Evolutionary conservation across 2,888 invertebrate genomes (phyloP), one percentile per base, ranked within the genome.

Genomic region (Halocaridina rubra): DNA sequence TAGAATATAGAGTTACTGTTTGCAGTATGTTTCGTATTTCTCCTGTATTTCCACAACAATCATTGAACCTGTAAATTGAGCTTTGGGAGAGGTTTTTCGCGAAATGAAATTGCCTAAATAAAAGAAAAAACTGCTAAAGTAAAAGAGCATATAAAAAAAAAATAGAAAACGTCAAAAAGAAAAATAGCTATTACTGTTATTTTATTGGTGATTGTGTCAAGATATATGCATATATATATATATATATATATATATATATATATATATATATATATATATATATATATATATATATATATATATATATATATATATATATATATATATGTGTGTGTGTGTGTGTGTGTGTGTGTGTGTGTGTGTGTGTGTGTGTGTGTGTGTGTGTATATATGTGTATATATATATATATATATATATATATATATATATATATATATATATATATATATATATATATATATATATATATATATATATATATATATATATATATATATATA

Each of bases 291-390:
- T 72, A 53, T 72, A 53, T 80, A 57, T 71, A 80, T 80, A 72
- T 71, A 80, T 57, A 80, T 79, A 79, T 79, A 79, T 79, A 69
- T 79, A 79, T 79, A 69, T 79, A 79, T 79, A 69, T 79, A 69
- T 79, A 79, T 79, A 69, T 79, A 79, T 79, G 69, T 39, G 69
- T 79, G 69, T 69, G 69, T 79, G 69, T 79, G 69, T 69, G 69
- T 79, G 69, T 69, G 46, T 39, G 69, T 79, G 33, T 64, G 27
- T 64, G 22, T 67, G 67, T 64, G 67, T 67, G 33, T 79, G 67
- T 32, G 32, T 79, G 33, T 33, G 33, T 79, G 33, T 67, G 33
- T 79, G 67, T 79, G 67, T 67, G 33, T 79, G 67, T 79, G 67
- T 79, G 33, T 67, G 67, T 33, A 79, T 39, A 79, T 67, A 79